Evolutionary conservation across 2,888 invertebrate genomes (phyloP).

Genomic region (Dryadula phaetusa): DNA sequence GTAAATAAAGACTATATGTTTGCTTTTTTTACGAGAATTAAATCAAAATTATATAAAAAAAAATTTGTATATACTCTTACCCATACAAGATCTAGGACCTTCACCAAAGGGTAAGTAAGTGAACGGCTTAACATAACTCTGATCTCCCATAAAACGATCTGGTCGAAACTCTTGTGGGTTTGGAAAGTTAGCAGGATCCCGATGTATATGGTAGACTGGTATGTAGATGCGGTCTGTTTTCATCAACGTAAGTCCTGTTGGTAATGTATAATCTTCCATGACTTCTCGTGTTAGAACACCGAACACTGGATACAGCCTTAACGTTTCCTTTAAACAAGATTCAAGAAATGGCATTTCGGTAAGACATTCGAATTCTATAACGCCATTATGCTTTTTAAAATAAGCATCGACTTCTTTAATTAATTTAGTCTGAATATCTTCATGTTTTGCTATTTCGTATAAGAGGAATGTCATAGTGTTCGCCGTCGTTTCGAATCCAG

Average conservation of each 20-base stretch:
- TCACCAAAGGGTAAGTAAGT: slow-evolving; percentile 72
- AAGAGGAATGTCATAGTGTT: slow-evolving; percentile 55
- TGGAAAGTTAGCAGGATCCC: slow-evolving; percentile 60
- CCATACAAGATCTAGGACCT: slow-evolving; percentile 68
- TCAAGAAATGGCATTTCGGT: slow-evolving; percentile 59
- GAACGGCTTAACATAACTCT: slow-evolving; percentile 58
- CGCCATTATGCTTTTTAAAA: slow-evolving; percentile 48
- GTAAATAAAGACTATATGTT: no score
- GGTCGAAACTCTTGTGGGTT: slow-evolving; percentile 64
- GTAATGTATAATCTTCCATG: slow-evolving; percentile 61
- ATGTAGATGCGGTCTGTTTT: slow-evolving; percentile 65
- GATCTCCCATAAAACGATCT: slow-evolving; percentile 62
- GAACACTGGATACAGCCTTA: slow-evolving; percentile 66
- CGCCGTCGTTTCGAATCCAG: slow-evolving; percentile 66
- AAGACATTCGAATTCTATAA: slow-evolving; percentile 59
- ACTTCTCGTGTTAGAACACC: slow-evolving; percentile 62
- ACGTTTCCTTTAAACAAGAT: slow-evolving; percentile 60
- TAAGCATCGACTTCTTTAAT: slow-evolving; percentile 59
- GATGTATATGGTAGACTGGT: slow-evolving; percentile 64
- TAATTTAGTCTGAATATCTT: slow-evolving; percentile 50
- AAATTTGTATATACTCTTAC: slow-evolving; percentile 49
- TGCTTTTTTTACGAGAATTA: no score
- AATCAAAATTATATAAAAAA: slow-evolving; percentile 46
- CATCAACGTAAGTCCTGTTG: slow-evolving; percentile 58
- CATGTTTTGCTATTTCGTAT: slow-evolving; percentile 60